Base-by-base conservation (phyloP, 2,888 invertebrate species). In the Ennomos quercinarius region DNA sequence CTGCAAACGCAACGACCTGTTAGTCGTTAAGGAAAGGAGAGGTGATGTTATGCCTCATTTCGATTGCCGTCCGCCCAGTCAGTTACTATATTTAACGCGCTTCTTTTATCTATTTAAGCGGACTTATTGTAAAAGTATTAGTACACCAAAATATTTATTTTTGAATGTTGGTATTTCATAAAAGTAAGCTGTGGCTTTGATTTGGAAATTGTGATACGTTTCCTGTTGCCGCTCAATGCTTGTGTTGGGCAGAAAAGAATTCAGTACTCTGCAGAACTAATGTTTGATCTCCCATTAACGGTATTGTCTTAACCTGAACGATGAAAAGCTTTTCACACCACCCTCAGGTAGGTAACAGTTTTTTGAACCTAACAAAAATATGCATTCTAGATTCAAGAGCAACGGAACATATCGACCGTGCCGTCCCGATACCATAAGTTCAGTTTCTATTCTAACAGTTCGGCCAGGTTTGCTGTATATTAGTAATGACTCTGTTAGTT, bases 131-230 rank as follows among this genome's bases (percentile, higher is more conserved):
- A 78, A 84, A 89, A 91, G 90, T 91, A 91, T 91, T 91, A 89
- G 80, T 78, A 80, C 84, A 87, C 91, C 91, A 91, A 91, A 90
- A 85, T 85, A 82, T 84, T 79, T 84, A 82, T 86, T 83, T 85
- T 82, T 82, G 74, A 58, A 61, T 81, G 80, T 79, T 80, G 79
- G 72, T 69, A 67, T 75, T 71, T 74, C 50, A 64, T 60, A 70
- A 74, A 72, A 72, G 27, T 72, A 74, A 63, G 63, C 68, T 77
- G 75, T 78, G 81, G 77, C 77, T 76, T 73, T 76, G 66, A 73
- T 64, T 53, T 67, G 57, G 67, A 69, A 73, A 68, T 67, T 80
- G 78, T 84, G 80, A 80, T 81, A 68, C 61, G 46, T 68, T 56
- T 39, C 27, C 43, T 37, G 39, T 45, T 54, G 69, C 57, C 54